phyloP scores from a whole-genome alignment of 2,888 invertebrate species.

The Tetragonisca angustula region DNA sequence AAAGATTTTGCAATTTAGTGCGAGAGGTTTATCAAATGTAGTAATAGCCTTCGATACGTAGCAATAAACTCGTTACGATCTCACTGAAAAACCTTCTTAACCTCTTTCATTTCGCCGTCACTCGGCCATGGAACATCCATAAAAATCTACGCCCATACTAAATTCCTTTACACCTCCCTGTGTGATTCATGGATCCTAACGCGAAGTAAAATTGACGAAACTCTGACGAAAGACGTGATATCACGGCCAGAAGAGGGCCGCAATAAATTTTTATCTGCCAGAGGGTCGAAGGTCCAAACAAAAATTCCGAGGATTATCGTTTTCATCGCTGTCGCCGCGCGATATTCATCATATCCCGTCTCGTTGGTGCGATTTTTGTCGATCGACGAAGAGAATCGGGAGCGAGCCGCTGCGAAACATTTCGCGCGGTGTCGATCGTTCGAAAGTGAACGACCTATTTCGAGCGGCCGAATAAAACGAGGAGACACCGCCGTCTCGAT shows the following conservation, averaged over 20 bases:
- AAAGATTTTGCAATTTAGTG: too few relatives aligned
- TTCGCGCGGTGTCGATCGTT: conserved; percentile 8
- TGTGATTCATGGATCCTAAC: background rate
- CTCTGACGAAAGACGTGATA: background rate
- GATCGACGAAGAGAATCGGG: background rate
- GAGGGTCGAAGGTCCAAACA: too few relatives aligned
- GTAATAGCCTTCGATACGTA: conserved; percentile 43
- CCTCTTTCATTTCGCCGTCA: background rate
- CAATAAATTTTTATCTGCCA: background rate
- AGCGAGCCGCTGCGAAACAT: conserved; percentile 2
- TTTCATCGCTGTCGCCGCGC: background rate
- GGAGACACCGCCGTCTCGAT: background rate
- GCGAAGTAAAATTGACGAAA: background rate
- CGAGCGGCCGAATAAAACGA: conserved; percentile 7
- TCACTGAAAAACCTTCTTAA: background rate
- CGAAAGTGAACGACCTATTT: conserved; percentile 15
- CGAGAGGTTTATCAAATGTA: background rate
- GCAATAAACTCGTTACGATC: conserved; percentile 20
- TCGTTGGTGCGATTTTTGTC: background rate
- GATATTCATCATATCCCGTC: background rate
- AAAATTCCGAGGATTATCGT: background rate
- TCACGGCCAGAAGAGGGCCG: too few relatives aligned
- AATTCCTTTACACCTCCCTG: background rate
- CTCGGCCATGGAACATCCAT: background rate
- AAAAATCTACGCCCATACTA: conserved; percentile 17